Base-by-base conservation (phyloP, 2,797 vertebrate species). In the Macrochelys suwanniensis region DNA sequence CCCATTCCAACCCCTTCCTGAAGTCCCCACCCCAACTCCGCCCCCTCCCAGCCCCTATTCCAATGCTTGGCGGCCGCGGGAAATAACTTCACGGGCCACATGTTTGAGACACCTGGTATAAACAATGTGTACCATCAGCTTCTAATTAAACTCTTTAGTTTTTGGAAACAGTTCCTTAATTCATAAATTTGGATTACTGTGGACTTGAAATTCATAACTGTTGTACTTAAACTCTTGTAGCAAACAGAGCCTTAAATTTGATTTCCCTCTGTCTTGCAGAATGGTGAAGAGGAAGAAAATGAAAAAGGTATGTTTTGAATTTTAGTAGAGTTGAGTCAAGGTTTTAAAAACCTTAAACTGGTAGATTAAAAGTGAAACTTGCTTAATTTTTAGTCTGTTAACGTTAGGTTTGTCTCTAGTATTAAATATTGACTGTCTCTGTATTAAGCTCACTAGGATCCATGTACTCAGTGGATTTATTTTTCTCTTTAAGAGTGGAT, bases 261-360 rank as follows among this genome's bases (percentile, higher is more conserved):
- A 90, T 95, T 98, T 97, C 95, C 92, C 94, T 98, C 92, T 96
- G 95, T 98, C 96, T 98, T 98, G 95, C 97, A 99, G 99, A 99
- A 99, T 87, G 98, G 98, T 56, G 99, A 99, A 97, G 99, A 99
- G 96, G 98, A 98, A 96, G 99, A 99, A 97, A 99, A 98, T 96
- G 99, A 99, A 97, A 99, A 99, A 99, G 99, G 99, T 99, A 99
- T 98, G 99, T 99, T 92, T 96, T 98, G 95, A 97, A 97, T 78
- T 95, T 97, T 97, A 97, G 94, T 97, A 97, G 97, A 97, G 96
- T 94, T 97, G 95, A 93, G 87, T 42, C 37, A 42, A 96, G 89
- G 83, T 94, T 95, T 91, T 84, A 96, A 96, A 92, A 87, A 91
- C 93, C 84, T 96, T 93, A 95, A 94, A 92, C 88, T 97, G 95